Evolutionary conservation across 2,797 vertebrate genomes (phyloP).

Genomic region (Kryptopterus vitreolus): DNA sequence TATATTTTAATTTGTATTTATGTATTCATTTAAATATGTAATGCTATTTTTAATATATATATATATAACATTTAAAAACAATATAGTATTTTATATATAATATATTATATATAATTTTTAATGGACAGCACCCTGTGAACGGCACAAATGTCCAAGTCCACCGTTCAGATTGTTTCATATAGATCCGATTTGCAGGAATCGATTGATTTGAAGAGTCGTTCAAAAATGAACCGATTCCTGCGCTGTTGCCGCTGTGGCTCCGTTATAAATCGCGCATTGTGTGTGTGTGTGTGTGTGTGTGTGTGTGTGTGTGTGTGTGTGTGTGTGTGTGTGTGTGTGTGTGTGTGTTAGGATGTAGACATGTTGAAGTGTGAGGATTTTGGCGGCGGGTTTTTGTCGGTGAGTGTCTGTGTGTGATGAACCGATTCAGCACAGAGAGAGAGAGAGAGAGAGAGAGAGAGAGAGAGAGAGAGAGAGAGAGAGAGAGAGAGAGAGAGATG

Average conservation of each 20-base stretch:
- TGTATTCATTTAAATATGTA: too few relatives aligned
- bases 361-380: neutral
- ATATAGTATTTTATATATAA: too few relatives aligned
- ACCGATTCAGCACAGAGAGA: neutral
- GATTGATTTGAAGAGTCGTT: conserved; percentile 20
- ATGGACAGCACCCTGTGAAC: too few relatives aligned
- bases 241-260: neutral
- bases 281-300: too few relatives aligned
- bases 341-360: too few relatives aligned
- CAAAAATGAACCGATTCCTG: neutral
- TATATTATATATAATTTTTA: too few relatives aligned
- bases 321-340: neutral
- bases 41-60: too few relatives aligned
- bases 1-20: too few relatives aligned
- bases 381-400: neutral
- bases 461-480: neutral
- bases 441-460: neutral
- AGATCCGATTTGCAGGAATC: neutral
- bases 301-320: neutral
- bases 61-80: neutral
- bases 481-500: too few relatives aligned
- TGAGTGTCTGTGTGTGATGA: neutral
- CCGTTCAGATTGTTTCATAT: neutral
- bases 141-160: too few relatives aligned
- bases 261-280: neutral